Evolutionary conservation across 2,113 vertebrate species (phyloP).

Genomic region (Myocastor coypus): DNA sequence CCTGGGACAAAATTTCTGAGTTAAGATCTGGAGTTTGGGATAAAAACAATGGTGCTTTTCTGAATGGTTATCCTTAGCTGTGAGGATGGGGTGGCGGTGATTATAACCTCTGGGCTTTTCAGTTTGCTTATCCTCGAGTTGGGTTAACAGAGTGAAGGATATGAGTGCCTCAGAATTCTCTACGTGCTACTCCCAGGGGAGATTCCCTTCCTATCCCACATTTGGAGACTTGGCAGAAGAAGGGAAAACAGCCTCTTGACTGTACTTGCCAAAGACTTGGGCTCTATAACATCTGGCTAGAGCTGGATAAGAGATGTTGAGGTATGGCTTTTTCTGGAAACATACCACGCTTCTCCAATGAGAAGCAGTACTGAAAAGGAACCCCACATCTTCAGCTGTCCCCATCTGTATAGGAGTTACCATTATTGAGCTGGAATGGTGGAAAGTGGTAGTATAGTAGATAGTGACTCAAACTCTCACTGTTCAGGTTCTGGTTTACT

Average conservation of each 20-base stretch:
- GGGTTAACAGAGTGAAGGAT: neutral
- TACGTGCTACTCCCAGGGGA: neutral
- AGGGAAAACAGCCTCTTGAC: neutral
- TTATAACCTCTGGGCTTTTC: neutral
- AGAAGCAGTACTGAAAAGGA: neutral
- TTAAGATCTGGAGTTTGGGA: neutral
- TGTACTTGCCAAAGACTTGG: neutral
- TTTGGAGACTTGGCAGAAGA: neutral
- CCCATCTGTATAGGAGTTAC: neutral
- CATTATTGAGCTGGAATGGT: neutral
- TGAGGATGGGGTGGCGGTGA: rapidly evolving
- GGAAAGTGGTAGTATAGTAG: rapidly evolving
- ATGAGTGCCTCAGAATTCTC: neutral
- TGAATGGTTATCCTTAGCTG: neutral
- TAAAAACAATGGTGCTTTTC: neutral
- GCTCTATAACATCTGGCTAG: neutral
- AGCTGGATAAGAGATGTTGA: neutral
- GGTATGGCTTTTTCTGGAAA: neutral
- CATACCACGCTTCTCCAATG: neutral
- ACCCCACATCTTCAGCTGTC: neutral
- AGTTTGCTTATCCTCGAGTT: neutral
- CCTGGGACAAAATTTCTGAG: neutral
- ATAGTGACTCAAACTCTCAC: neutral
- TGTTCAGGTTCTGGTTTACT: neutral
- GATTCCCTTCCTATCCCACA: rapidly evolving